Base-by-base conservation (phyloP, 2,888 invertebrate genomes). In the Xylota segnis region DNA sequence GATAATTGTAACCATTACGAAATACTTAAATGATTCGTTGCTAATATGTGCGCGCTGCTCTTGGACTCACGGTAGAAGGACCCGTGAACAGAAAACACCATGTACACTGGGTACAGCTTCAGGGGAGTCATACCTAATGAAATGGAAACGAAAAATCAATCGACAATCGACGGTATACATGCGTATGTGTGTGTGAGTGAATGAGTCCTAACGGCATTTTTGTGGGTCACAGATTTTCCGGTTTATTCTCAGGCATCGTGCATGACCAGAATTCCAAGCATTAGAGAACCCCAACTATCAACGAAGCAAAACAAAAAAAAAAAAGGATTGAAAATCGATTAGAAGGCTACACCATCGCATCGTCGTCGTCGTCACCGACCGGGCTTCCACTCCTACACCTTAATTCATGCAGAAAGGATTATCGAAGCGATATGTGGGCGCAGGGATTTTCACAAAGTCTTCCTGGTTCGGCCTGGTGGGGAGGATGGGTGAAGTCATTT, bases 291-390 rank as follows among this genome's bases (percentile, higher is more conserved):
- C 56, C 1, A n/a, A 59, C 18, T 32, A n/a, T 10, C 27, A 52
- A 29, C 45, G 56, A 27, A 32, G 45, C 23, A 23, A 45, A 52
- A 54, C 32, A 61, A 61, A 23, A 23, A 63, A 61, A 61, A 23
- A 23, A 63, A 70, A 78, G 78, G 79, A 79, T 79, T 79, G 79
- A 66, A 79, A 79, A 74, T 79, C 79, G 79, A 79, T 79, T 79
- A 79, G 72, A 72, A 18, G 77, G 77, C 45, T 56, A 32, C 12
- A 40, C 7, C 40, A 52, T n/a, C 32, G 32, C 32, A 5, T 32
- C 32, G 32, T 23, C 23, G 32, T 32, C 37, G 37, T 37, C 59
- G 72, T 47, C 52, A 18, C 16, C 63, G 18, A 52, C 12, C 37
- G 34, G 14, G 23, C 27, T 34, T 18, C 9, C 34, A 23, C 34